These are phyloP conservation scores for Bombus pascuorum DNA, from an alignment of 1,140 invertebrate genomes.

Conservation along the genomic window DNA sequence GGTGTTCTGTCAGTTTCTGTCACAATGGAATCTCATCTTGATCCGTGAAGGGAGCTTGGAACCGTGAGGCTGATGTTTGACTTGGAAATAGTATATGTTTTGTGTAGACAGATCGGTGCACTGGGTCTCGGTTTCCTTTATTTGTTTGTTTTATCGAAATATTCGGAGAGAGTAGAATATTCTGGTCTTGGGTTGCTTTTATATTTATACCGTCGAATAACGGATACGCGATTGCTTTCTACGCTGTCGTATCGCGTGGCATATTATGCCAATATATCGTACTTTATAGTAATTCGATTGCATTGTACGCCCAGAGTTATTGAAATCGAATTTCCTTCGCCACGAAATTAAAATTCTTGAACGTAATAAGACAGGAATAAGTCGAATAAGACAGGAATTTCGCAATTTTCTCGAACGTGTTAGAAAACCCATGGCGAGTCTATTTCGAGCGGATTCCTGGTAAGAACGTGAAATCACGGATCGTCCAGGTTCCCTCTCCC, in stretches of 20 bases:
- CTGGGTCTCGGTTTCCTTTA: background rate
- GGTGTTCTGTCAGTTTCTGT: slow-evolving; percentile 65
- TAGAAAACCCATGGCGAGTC: background rate
- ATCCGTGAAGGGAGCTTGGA: background rate
- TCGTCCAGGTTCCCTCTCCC: background rate
- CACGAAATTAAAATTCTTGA: background rate
- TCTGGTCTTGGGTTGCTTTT: background rate
- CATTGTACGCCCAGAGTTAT: no score
- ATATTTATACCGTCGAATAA: background rate
- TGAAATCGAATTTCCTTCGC: no score
- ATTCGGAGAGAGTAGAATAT: background rate
- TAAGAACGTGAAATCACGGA: slow-evolving; percentile 5
- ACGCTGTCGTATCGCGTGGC: background rate
- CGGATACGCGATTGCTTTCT: background rate
- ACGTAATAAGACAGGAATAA: background rate
- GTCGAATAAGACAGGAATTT: background rate
- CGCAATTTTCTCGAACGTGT: background rate
- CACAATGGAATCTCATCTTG: slow-evolving; percentile 22
- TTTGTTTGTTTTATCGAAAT: background rate
- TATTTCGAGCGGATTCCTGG: slow-evolving; percentile 4
- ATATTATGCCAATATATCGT: no score
- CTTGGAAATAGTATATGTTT: slow-evolving; percentile 12
- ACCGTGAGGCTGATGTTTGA: background rate
- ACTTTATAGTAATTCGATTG: no score
- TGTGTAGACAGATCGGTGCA: background rate